These are phyloP conservation scores for Platygyra sinensis DNA, from an alignment of 64 coral and sea anemone species.

Conservation along the genomic window DNA sequence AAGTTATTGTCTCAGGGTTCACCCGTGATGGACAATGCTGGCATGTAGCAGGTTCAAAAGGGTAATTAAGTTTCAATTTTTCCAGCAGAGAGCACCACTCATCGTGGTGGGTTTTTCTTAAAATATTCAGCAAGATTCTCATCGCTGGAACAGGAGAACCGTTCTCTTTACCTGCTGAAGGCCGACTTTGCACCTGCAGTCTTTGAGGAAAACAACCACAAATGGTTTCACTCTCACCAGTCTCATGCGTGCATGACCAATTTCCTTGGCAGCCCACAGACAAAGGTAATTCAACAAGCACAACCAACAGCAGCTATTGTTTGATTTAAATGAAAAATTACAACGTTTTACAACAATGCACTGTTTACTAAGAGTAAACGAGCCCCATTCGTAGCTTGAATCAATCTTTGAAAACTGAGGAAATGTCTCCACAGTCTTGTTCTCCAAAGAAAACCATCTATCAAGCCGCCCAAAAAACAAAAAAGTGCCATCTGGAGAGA, in stretches of 20 bases:
- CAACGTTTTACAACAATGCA: background rate
- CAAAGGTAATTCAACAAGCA: background rate
- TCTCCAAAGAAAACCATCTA: constrained; percentile 22
- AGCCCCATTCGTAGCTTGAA: background rate
- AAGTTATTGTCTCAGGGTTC: background rate
- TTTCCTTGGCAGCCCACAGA: background rate
- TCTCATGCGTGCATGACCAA: no score
- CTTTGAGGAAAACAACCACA: background rate
- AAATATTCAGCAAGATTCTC: background rate
- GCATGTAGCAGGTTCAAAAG: no score
- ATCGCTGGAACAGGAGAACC: background rate
- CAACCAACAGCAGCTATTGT: background rate
- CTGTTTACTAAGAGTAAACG: background rate
- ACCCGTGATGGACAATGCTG: no score
- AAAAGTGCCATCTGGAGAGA: constrained; percentile 40
- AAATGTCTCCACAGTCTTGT: background rate
- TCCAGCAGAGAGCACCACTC: background rate
- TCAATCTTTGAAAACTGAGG: background rate
- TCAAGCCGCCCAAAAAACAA: constrained; percentile 46
- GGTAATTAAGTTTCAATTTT: background rate
- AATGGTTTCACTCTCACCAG: background rate
- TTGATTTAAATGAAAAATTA: no score
- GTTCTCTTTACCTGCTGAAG: background rate
- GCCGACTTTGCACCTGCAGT: background rate
- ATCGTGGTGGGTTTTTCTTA: background rate